These are phyloP conservation scores for Nematolebias whitei DNA, from an alignment of 2,113 vertebrate species.

Conservation along the genomic window DNA sequence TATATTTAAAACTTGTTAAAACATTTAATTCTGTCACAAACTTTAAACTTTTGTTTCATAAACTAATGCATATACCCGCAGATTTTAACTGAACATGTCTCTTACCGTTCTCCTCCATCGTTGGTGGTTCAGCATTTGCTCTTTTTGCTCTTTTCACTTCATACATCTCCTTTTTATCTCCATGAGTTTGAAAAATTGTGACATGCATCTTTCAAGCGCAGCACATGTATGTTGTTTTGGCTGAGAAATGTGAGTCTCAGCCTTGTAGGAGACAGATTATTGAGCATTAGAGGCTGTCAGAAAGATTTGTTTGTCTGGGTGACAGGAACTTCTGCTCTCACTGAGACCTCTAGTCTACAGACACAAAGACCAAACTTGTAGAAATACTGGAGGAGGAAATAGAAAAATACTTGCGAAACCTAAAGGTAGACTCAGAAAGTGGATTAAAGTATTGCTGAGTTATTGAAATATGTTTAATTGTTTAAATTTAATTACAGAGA, in stretches of 20 bases:
- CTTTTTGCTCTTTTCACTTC: constrained; percentile 33
- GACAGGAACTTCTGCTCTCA: no score
- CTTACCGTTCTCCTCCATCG: no score
- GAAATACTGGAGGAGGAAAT: constrained; percentile 4
- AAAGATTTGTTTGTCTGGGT: constrained; percentile 8
- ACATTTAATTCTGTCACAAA: not conserved
- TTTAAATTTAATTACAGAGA: no score
- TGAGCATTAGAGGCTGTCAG: constrained; percentile 7
- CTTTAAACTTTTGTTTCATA: not conserved
- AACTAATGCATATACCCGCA: not conserved
- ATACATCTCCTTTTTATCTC: constrained; percentile 12
- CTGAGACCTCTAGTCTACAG: no score
- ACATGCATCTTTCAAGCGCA: constrained; percentile 16
- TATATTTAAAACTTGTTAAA: no score
- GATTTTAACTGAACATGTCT: constrained; percentile 1
- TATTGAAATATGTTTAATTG: no score
- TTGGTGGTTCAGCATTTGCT: not conserved
- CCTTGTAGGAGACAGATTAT: constrained; percentile 2
- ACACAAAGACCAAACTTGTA: no score
- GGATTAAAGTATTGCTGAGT: no score
- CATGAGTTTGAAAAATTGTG: constrained; percentile 14
- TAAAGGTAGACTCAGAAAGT: no score
- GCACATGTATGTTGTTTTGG: constrained; percentile 22
- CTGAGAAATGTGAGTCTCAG: constrained; percentile 23
- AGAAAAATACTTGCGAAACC: no score